Base-by-base conservation (phyloP, 2,888 invertebrate species). In the Melanotus villosus region DNA sequence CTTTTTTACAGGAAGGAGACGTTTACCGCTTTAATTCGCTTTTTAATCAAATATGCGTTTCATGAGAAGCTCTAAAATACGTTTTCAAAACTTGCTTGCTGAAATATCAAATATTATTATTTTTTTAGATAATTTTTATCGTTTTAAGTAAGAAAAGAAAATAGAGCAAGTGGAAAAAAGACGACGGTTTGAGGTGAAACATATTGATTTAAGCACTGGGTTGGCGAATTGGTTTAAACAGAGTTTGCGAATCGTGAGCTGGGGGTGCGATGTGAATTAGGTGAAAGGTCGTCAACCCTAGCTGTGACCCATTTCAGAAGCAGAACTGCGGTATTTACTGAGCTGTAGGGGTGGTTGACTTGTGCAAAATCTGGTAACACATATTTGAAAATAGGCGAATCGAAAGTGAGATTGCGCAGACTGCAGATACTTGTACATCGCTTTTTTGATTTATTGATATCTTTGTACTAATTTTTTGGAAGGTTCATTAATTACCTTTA, bases 261-360 rank as follows among this genome's bases (percentile, higher is more conserved):
- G 41, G 66, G 63, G 70, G 52, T 66, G 54, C 54, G 34, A 62
- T 59, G 64, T 23, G 70, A 70, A 70, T 71, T 64, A 66, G 73
- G 71, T 71, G 67, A 59, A 68, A 41, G 70, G 69, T 73, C 71
- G 65, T 64, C 70, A 73, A 73, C 74, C 73, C 65, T 63, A 70
- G 70, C 62, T 67, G 64, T 59, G 67, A 70, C 67, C 70, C 60
- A 70, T 67, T 65, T 70, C 36, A 57, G 50, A 6, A 56, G 34
- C 59, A 65, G 59, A 57, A 65, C 57, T 69, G 68, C 64, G 50
- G 56, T 57, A 56, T 62, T 68, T 64, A 23, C 54, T 23, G 38
- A 63, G 16, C 36, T 63, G 54, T 30, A 54, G 50, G 54, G 54
- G 36, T 18, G 16, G 41, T 18, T 63, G 52, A 54, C 38, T 54